Conservation (phyloP, 2,113 vertebrate genomes). For the Crotalus horridus region DNA sequence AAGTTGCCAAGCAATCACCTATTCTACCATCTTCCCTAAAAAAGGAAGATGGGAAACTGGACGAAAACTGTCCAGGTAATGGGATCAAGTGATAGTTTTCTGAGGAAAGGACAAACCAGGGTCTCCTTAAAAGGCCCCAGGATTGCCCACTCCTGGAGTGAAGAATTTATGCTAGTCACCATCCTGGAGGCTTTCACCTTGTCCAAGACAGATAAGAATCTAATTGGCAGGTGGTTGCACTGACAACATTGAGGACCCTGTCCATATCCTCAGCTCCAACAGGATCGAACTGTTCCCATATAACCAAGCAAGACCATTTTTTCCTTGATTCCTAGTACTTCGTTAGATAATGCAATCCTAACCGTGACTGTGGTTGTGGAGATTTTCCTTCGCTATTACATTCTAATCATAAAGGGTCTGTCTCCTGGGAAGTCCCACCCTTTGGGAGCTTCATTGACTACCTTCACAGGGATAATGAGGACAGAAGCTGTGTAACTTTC, state of each 20-base stretch:
- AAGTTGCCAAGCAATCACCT: not conserved
- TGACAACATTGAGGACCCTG: not conserved
- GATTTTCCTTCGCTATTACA: not conserved
- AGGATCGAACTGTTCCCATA: not conserved
- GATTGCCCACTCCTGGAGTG: not conserved
- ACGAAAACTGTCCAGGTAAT: not conserved
- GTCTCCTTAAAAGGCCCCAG: not conserved
- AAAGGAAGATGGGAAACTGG: not conserved
- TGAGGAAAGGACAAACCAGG: not conserved
- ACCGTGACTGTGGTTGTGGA: not conserved
- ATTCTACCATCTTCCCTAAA: not conserved
- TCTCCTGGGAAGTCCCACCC: not conserved
- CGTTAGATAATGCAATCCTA: not conserved
- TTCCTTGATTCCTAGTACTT: not conserved
- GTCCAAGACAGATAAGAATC: not conserved
- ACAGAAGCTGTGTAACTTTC: not conserved
- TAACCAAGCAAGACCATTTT: not conserved
- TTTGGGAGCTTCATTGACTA: not conserved
- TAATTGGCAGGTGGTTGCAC: not conserved
- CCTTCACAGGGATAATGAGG: not conserved
- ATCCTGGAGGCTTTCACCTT: not conserved
- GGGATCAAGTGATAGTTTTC: not conserved
- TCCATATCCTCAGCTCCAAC: not conserved
- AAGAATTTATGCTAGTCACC: not conserved
- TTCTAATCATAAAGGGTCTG: not conserved